A percentile compares a stretch with the other conserved stretches of the same genome.
Conservation (phyloP, 2,888 invertebrate genomes). For the Orthosia gracilis region DNA sequence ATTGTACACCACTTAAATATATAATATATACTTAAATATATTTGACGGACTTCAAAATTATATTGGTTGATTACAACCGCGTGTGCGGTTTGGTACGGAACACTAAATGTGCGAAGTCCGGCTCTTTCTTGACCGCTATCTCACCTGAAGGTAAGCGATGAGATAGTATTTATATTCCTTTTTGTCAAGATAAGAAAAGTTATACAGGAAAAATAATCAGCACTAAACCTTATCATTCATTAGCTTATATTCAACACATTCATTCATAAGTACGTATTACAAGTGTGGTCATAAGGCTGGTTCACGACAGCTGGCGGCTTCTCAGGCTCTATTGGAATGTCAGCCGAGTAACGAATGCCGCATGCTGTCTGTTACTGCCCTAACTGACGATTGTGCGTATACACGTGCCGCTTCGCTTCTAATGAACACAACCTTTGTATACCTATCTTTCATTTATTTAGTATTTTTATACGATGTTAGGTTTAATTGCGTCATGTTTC, state of each 20-base stretch:
- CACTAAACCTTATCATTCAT: conserved; percentile 66
- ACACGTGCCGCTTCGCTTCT: conserved; percentile 68
- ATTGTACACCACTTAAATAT: too few species aligned
- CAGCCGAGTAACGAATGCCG: conserved; percentile 82
- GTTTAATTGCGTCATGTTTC: conserved; percentile 47
- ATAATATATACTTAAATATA: too few species aligned
- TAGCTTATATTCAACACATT: conserved; percentile 70
- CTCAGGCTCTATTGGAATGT: conserved; percentile 80
- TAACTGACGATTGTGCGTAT: conserved; percentile 78
- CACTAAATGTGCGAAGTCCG: too few species aligned
- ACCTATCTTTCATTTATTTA: conserved; percentile 28
- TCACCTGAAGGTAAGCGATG: too few species aligned
- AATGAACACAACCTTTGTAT: conserved; percentile 64
- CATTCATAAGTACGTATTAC: conserved; percentile 76
- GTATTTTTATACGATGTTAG: conserved; percentile 37
- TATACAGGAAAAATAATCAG: conserved; percentile 8
- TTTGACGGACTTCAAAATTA: too few species aligned
- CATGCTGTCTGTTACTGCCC: conserved; percentile 72
- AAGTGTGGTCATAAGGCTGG: conserved; percentile 68
- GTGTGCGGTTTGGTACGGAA: too few species aligned
- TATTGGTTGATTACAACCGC: too few species aligned
- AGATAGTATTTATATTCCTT: too few species aligned
- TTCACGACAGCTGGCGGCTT: conserved; percentile 69
- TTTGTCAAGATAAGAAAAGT: not conserved
- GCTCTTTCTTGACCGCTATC: too few species aligned